Evolutionary conservation across 1,140 invertebrate genomes (phyloP).

Genomic region (Platyura marginata): DNA sequence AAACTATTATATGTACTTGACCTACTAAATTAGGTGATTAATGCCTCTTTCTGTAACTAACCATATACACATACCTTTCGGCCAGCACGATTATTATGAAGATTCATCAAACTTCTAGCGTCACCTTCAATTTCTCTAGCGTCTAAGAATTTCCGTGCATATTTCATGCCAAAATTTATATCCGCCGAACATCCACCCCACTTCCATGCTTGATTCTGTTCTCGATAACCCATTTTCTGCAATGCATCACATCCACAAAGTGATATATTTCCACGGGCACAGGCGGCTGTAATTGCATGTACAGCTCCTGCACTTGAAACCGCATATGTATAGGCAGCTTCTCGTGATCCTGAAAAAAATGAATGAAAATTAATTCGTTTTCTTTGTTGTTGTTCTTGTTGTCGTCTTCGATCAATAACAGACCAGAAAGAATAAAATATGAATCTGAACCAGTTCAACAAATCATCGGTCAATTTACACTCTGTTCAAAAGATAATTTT

Average conservation of each 20-base stretch:
- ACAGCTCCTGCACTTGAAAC: constrained; percentile 79
- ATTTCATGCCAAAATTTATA: constrained; percentile 54
- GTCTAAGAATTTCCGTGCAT: constrained; percentile 67
- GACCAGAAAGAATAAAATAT: too few species aligned
- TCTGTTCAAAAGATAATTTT: too few species aligned
- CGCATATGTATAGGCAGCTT: constrained; percentile 83
- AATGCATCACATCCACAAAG: constrained; percentile 63
- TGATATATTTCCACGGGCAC: constrained; percentile 72
- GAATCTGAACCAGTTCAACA: too few species aligned
- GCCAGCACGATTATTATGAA: constrained; percentile 91
- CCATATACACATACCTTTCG: constrained; percentile 61
- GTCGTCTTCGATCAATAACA: too few species aligned
- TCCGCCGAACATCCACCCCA: constrained; percentile 82
- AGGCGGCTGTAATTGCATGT: constrained; percentile 76
- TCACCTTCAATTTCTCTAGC: constrained; percentile 64
- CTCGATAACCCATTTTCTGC: constrained; percentile 4
- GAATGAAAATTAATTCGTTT: too few species aligned
- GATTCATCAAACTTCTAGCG: constrained; percentile 81
- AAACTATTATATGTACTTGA: too few species aligned
- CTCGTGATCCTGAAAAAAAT: constrained; percentile 52
- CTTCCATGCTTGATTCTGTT: constrained; percentile 35
- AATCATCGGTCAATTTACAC: too few species aligned
- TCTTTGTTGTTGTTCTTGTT: too few species aligned
- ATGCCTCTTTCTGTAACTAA: neutral
- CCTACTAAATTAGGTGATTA: neutral